A percentile compares a stretch with the other conserved stretches of the same genome.
phyloP scores from a whole-genome alignment of 2,888 invertebrate species.

The Phortica okadai region DNA sequence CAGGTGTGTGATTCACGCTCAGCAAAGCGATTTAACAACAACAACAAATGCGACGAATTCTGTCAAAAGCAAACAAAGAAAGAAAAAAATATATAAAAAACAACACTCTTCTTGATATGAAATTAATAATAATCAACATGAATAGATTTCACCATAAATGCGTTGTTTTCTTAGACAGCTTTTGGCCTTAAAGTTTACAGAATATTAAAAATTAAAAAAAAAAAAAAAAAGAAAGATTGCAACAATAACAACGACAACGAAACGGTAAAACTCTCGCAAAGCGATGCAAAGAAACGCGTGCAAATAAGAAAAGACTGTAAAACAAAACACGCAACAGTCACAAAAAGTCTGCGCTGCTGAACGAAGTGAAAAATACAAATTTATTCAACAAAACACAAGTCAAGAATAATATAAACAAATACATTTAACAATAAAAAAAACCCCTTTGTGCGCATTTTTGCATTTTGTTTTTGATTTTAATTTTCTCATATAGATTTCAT shows the following conservation, averaged over 20 bases:
- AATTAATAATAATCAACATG: background rate
- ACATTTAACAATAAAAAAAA: conserved; percentile 32
- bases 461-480: background rate
- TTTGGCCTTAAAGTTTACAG: conserved; percentile 8
- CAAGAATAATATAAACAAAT: conserved; percentile 2
- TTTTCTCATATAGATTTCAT: conserved; percentile 14
- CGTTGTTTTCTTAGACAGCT: conserved; percentile 31
- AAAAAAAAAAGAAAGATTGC: conserved; percentile 52
- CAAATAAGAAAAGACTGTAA: conserved; percentile 38
- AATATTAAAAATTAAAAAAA: background rate
- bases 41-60: background rate
- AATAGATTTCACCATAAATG: conserved; percentile 19
- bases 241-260: conserved; percentile 12
- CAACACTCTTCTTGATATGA: background rate
- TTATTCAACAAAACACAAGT: background rate
- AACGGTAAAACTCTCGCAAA: conserved; percentile 34
- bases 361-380: conserved; percentile 3
- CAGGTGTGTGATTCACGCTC: conserved; percentile 24
- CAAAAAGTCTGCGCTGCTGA: background rate
- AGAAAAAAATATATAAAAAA: background rate
- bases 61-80: conserved; percentile 16
- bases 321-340: conserved; percentile 17
- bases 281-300: conserved; percentile 30
- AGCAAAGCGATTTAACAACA: background rate
- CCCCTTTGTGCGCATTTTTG: conserved; percentile 24